These are phyloP conservation scores for Corythornis madagascariensis DNA, from an alignment of 2,113 vertebrate species.

Conservation along the genomic window DNA sequence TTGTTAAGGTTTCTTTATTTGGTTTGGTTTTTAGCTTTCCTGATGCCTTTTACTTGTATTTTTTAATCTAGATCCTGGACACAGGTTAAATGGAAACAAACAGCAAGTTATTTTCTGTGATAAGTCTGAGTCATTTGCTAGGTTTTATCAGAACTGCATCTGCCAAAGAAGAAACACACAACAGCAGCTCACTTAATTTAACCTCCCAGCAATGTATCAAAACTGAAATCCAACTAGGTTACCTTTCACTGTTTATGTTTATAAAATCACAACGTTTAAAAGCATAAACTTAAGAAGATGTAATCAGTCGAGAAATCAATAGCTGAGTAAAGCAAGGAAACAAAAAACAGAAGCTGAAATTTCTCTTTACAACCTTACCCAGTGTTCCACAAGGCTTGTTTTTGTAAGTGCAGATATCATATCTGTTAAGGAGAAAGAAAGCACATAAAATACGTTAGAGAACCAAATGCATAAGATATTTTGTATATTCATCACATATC, in stretches of 20 bases:
- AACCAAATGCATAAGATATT: slow-evolving; percentile 43
- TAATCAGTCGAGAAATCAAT: background rate
- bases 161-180: background rate
- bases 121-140: slow-evolving; percentile 28
- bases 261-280: background rate
- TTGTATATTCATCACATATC: slow-evolving; percentile 66
- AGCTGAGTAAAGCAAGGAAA: background rate
- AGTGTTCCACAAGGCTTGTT: slow-evolving; percentile 98
- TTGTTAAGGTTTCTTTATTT: background rate
- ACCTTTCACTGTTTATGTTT: background rate
- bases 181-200: background rate
- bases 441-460: slow-evolving; percentile 62
- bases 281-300: background rate
- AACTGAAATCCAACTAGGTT: background rate
- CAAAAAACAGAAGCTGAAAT: slow-evolving; percentile 38
- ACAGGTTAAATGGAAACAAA: slow-evolving; percentile 1
- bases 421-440: slow-evolving; percentile 79
- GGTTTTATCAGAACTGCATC: slow-evolving; percentile 25
- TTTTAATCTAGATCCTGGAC: background rate
- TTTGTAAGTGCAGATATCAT: slow-evolving; percentile 99
- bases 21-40: background rate
- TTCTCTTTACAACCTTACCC: slow-evolving; percentile 83
- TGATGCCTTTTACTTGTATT: background rate
- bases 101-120: background rate
- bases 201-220: slow-evolving; percentile 9